Conservation (phyloP, 2,113 vertebrate species). For the Nothocercus julius region DNA sequence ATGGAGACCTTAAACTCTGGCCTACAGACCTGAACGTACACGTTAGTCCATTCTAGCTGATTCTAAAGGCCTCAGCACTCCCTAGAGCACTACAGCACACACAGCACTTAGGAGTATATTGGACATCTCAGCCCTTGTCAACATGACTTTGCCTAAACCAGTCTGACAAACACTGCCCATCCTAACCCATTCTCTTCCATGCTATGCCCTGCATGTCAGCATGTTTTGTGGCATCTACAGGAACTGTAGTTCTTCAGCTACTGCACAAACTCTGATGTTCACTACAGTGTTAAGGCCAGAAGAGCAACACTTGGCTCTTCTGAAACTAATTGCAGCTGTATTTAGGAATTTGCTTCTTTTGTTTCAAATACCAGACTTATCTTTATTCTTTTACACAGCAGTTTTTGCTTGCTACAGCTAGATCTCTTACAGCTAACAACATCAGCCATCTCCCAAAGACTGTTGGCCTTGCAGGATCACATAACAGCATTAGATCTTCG, state of each 20-base stretch:
- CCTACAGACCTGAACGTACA: background rate
- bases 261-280: background rate
- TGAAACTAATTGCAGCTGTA: background rate
- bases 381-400: background rate
- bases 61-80: background rate
- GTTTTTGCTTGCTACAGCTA: background rate
- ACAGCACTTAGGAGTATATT: background rate
- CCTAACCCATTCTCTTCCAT: background rate
- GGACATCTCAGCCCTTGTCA: background rate
- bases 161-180: background rate
- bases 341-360: background rate
- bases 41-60: background rate
- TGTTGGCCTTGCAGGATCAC: background rate
- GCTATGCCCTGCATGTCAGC: background rate
- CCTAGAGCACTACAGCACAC: background rate
- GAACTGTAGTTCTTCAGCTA: background rate
- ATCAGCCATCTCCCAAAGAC: background rate
- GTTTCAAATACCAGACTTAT: background rate
- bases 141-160: background rate
- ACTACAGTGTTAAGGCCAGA: background rate
- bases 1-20: background rate
- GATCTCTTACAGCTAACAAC: background rate
- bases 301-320: background rate
- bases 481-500: background rate
- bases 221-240: background rate